Conservation (phyloP, 2,113 vertebrate genomes). For the Rousettus leschenaultii region DNA sequence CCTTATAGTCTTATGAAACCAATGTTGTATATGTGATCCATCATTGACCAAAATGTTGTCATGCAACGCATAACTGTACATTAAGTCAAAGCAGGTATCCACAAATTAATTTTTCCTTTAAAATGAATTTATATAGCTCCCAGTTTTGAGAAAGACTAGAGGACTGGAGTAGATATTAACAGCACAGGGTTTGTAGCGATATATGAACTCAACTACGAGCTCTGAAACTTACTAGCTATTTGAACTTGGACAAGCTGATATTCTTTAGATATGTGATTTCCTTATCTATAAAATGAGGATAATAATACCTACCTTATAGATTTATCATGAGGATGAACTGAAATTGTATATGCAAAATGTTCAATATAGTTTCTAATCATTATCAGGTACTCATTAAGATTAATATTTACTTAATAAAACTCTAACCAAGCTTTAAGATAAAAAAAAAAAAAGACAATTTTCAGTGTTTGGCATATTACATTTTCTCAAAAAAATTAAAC, state of each 20-base stretch:
- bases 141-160: background rate
- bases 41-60: background rate
- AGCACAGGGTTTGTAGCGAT: background rate
- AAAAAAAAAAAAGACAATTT: slow-evolving; percentile 5
- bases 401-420: slow-evolving; percentile 40
- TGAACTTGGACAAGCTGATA: background rate
- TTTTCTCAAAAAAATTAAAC: slow-evolving; percentile 1
- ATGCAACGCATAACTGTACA: background rate
- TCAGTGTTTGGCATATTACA: background rate
- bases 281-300: background rate
- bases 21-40: background rate
- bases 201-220: background rate
- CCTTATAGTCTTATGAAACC: background rate
- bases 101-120: background rate
- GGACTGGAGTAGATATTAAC: background rate
- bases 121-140: background rate
- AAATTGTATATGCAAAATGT: slow-evolving; percentile 4
- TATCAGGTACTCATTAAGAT: background rate
- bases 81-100: background rate
- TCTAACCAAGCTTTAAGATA: background rate
- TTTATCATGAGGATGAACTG: background rate
- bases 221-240: background rate
- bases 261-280: background rate
- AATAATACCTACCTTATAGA: background rate
- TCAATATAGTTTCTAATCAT: background rate